Percentiles rank a stretch among this genome's conserved stretches.
phyloP scores from a whole-genome alignment of 2,888 invertebrate species.

The Acrobasis consociella region DNA sequence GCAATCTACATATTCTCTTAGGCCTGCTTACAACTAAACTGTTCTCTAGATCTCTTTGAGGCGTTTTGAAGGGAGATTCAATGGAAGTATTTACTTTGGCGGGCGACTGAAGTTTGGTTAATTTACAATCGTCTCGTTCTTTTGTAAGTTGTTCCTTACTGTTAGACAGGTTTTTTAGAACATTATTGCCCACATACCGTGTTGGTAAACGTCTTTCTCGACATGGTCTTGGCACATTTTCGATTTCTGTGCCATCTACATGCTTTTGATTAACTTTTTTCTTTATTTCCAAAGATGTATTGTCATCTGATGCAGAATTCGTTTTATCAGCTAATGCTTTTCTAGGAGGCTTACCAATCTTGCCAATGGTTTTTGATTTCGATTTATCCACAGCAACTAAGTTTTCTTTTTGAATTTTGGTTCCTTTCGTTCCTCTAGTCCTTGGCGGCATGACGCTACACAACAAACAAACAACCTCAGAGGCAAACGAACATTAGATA shows the following conservation, averaged over 20 bases:
- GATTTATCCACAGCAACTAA: slow-evolving; percentile 39
- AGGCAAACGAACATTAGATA: not conserved
- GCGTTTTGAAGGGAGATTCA: slow-evolving; percentile 50
- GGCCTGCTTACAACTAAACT: slow-evolving; percentile 55
- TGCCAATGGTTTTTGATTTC: slow-evolving; percentile 41
- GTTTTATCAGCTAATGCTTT: slow-evolving; percentile 70
- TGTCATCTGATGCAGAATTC: slow-evolving; percentile 71
- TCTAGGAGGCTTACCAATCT: slow-evolving; percentile 44
- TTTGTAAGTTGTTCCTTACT: slow-evolving; percentile 34
- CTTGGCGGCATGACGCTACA: slow-evolving; percentile 65
- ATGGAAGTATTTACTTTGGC: slow-evolving; percentile 28
- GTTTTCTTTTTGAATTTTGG: slow-evolving; percentile 64
- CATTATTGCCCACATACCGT: slow-evolving; percentile 51
- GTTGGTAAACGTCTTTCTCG: slow-evolving; percentile 58
- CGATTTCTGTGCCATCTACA: slow-evolving; percentile 15
- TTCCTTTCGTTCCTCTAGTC: slow-evolving; percentile 52
- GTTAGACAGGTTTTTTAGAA: slow-evolving; percentile 47
- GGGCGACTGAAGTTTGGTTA: slow-evolving; percentile 23
- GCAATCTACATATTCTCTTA: slow-evolving; percentile 61
- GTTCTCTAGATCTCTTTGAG: slow-evolving; percentile 41
- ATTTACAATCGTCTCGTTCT: not conserved
- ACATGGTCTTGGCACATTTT: slow-evolving; percentile 41
- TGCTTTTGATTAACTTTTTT: slow-evolving; percentile 37
- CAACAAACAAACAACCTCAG: not conserved
- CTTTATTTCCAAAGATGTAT: slow-evolving; percentile 44